Evolutionary conservation across 2,888 invertebrate genomes (phyloP).

Genomic region (Opisthograptis luteolata): DNA sequence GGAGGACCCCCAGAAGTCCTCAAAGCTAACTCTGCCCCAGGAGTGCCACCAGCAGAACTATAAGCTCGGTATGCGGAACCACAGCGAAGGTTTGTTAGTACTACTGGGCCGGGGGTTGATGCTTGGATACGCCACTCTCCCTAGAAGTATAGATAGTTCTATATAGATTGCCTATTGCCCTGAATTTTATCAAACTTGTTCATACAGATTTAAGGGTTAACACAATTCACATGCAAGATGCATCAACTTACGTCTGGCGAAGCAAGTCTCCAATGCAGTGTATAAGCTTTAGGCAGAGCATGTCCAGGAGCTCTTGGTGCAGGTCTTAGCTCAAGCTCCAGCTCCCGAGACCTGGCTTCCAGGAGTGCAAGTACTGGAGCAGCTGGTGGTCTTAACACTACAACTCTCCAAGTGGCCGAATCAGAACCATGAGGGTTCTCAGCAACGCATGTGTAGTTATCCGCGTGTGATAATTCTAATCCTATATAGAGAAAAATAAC

Average conservation of each 20-base stretch:
- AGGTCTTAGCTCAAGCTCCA: constrained; percentile 72
- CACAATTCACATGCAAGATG: too few species aligned
- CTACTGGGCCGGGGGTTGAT: constrained; percentile 75
- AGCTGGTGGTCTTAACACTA: constrained; percentile 89
- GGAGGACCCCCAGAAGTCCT: constrained; percentile 91
- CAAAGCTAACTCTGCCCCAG: constrained; percentile 89
- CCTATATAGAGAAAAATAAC: constrained; percentile 64
- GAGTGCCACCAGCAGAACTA: constrained; percentile 91
- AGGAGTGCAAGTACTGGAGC: constrained; percentile 87
- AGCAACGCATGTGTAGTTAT: constrained; percentile 92
- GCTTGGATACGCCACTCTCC: constrained; percentile 86
- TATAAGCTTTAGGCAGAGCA: constrained; percentile 84
- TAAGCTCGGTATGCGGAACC: constrained; percentile 93
- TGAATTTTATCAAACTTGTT: too few species aligned
- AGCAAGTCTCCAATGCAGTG: constrained; percentile 87
- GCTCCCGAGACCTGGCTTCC: constrained; percentile 70
- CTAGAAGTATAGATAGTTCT: constrained; percentile 51
- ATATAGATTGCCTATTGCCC: too few species aligned
- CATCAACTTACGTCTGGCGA: constrained; percentile 89
- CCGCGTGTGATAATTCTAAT: constrained; percentile 88
- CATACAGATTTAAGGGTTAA: too few species aligned
- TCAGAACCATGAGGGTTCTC: constrained; percentile 94
- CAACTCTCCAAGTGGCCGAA: constrained; percentile 90
- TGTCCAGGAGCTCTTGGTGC: constrained; percentile 69
- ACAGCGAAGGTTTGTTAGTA: constrained; percentile 90